Conservation (phyloP, 2,113 vertebrate genomes). For the Sus scrofa region DNA sequence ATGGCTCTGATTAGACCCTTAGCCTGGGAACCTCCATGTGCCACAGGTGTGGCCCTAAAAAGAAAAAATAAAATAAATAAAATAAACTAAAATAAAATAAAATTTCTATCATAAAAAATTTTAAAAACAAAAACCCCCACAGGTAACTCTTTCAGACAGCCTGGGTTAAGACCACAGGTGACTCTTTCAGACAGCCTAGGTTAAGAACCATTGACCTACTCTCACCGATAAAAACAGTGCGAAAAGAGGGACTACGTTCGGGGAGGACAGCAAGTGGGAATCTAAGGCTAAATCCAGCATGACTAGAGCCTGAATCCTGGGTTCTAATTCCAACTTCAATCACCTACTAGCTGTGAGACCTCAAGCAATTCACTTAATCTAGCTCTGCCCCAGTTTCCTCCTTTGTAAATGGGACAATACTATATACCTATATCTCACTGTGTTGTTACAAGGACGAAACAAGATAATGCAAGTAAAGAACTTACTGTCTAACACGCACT, state of each 20-base stretch:
- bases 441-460: neutral
- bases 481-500: neutral
- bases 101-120: too few species aligned
- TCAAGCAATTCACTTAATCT: neutral
- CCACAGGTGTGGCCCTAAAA: too few species aligned
- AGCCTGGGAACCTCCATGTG: too few species aligned
- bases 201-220: too few species aligned
- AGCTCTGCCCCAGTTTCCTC: neutral
- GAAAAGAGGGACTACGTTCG: neutral
- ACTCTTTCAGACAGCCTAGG: too few species aligned
- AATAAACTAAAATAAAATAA: too few species aligned
- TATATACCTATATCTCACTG: neutral
- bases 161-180: neutral
- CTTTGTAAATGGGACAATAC: neutral
- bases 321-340: neutral
- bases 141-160: too few species aligned
- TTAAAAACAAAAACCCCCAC: neutral
- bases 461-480: slow-evolving; percentile 21
- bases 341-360: neutral
- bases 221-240: slow-evolving; percentile 15
- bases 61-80: too few species aligned
- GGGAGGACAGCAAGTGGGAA: neutral
- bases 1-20: too few species aligned
- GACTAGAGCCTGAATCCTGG: neutral
- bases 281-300: neutral